Percentiles rank a stretch among this genome's conserved stretches.
Evolutionary conservation across 2,797 vertebrate species (phyloP).

Genomic region (Enteromius trimaculatus): DNA sequence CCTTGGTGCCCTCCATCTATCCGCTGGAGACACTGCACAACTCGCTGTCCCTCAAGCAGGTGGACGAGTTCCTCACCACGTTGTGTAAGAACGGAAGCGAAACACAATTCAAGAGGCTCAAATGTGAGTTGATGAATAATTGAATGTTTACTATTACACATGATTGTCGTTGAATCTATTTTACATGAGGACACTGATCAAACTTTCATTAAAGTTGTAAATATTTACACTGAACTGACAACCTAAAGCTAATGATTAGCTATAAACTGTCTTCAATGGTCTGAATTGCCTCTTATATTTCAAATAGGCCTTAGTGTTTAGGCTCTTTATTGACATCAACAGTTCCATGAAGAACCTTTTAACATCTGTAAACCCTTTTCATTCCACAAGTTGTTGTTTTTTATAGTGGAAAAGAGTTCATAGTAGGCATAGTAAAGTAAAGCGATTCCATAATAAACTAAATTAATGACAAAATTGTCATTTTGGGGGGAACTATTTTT

Average conservation of each 20-base stretch:
- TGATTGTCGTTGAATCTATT: not conserved
- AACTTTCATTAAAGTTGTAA: not conserved
- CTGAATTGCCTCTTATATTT: not conserved
- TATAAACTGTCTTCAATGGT: not conserved
- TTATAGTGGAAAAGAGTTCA: not conserved
- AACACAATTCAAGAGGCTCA: constrained; percentile 81
- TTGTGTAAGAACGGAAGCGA: constrained; percentile 88
- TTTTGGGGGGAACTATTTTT: too few relatives aligned
- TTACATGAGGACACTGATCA: not conserved
- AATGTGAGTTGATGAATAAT: constrained; percentile 76
- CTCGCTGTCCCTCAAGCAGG: constrained; percentile 93
- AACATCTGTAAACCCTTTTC: not conserved
- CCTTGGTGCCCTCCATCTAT: constrained; percentile 97
- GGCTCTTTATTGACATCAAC: not conserved
- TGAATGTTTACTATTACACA: not conserved
- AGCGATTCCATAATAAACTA: too few relatives aligned
- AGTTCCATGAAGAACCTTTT: not conserved
- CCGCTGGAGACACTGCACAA: constrained; percentile 98
- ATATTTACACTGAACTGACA: not conserved
- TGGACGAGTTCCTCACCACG: constrained; percentile 90
- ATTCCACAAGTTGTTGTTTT: not conserved
- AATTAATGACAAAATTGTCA: too few relatives aligned
- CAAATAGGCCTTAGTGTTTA: not conserved
- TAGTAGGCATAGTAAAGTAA: too few relatives aligned
- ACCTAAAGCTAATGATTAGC: not conserved